phyloP scores from a whole-genome alignment of 2,113 vertebrate genomes.

The Mandrillus leucophaeus region DNA sequence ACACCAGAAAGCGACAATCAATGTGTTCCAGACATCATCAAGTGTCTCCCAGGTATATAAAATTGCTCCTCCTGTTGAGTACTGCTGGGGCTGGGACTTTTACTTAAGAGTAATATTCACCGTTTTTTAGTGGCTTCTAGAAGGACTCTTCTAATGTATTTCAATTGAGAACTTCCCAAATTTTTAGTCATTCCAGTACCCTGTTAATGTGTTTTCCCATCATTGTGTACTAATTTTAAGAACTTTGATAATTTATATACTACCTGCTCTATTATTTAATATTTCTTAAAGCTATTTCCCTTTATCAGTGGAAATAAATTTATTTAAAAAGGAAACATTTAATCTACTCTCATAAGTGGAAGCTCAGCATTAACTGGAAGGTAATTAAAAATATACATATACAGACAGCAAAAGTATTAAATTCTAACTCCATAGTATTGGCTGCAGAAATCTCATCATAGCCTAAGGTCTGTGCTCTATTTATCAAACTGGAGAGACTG shows the following conservation, averaged over 20 bases:
- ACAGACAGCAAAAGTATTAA: neutral
- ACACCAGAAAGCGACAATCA: neutral
- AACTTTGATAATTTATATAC: neutral
- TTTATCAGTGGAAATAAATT: neutral
- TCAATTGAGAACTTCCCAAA: neutral
- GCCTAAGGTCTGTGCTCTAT: neutral
- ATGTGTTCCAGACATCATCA: neutral
- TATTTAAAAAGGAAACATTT: neutral
- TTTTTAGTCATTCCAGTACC: neutral
- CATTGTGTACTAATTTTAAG: neutral
- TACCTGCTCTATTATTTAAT: neutral
- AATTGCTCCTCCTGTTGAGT: rapidly evolving
- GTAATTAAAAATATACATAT: neutral
- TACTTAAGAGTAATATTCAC: neutral
- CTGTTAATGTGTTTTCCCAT: neutral
- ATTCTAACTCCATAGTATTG: neutral
- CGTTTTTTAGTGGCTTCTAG: neutral
- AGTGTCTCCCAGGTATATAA: neutral
- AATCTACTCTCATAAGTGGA: neutral
- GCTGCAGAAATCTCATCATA: neutral
- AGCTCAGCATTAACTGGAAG: neutral
- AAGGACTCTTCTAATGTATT: neutral
- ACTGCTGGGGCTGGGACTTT: neutral
- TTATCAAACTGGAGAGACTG: neutral
- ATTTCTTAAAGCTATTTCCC: neutral